Percentiles rank a stretch among this genome's conserved stretches.
phyloP scores from a whole-genome alignment of 2,797 vertebrate species.

The Delichon dasypus region DNA sequence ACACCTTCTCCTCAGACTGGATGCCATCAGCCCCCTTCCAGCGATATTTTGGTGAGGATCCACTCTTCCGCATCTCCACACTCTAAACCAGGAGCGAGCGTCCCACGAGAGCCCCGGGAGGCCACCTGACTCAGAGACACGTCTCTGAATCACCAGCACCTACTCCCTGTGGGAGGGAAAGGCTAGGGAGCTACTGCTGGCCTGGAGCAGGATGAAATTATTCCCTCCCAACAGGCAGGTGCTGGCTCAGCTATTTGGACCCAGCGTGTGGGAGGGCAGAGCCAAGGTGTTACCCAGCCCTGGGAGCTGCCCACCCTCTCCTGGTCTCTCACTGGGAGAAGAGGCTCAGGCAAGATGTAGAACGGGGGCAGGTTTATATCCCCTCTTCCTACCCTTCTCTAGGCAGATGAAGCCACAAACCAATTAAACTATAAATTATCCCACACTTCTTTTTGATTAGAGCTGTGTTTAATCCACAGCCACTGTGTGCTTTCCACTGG shows the following conservation, averaged over 20 bases:
- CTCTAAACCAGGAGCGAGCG: neutral
- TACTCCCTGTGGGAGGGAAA: constrained; percentile 36
- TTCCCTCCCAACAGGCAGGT: neutral
- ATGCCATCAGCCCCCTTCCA: neutral
- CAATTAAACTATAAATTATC: neutral
- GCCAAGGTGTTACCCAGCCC: constrained; percentile 30
- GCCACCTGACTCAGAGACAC: constrained; percentile 54
- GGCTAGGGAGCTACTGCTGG: neutral
- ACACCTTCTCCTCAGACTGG: neutral
- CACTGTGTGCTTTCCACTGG: neutral
- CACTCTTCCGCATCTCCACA: neutral
- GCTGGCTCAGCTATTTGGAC: constrained; percentile 41
- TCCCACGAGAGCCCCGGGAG: neutral
- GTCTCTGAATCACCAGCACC: constrained; percentile 57
- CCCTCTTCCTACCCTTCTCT: neutral
- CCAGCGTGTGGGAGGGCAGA: neutral
- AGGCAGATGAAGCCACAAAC: neutral
- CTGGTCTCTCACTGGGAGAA: neutral
- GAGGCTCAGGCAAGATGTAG: neutral
- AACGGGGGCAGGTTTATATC: neutral
- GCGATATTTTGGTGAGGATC: neutral
- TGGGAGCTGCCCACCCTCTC: constrained; percentile 8
- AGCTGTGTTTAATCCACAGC: neutral
- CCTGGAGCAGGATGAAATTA: neutral
- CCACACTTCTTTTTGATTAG: neutral